phyloP scores from a whole-genome alignment of 2,888 invertebrate species.

The Tholera decimalis region DNA sequence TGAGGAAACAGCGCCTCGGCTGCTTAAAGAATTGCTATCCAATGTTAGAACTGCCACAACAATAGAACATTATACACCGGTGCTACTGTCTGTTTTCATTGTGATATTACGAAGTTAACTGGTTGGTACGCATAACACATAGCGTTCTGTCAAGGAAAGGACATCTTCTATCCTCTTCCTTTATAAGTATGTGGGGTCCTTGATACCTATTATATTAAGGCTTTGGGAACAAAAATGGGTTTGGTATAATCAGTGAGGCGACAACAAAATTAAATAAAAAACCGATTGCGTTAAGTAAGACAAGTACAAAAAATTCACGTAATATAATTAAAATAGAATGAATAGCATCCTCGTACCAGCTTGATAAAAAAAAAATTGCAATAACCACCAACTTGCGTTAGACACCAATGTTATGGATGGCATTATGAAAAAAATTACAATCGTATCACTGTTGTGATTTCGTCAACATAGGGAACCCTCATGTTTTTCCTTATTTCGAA shows the following conservation, averaged over 20 bases:
- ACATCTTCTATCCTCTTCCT: conserved; percentile 56
- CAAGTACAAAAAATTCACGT: too few relatives aligned
- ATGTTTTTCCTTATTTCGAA: too few relatives aligned
- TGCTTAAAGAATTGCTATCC: conserved; percentile 9
- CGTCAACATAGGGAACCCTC: too few relatives aligned
- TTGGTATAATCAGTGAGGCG: too few relatives aligned
- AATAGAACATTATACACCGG: background rate
- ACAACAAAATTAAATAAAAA: too few relatives aligned
- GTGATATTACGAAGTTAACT: conserved; percentile 15
- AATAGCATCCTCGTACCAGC: too few relatives aligned
- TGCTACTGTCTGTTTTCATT: conserved; percentile 15
- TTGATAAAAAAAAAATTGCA: background rate
- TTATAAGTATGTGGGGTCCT: conserved; percentile 20
- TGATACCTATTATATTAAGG: conserved; percentile 28
- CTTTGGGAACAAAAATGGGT: background rate
- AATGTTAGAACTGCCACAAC: background rate
- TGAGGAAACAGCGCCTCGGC: too few relatives aligned
- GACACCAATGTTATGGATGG: background rate
- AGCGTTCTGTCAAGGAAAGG: conserved; percentile 34
- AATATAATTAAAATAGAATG: too few relatives aligned
- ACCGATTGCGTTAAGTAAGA: too few relatives aligned
- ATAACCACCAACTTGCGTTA: background rate
- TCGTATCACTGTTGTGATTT: background rate
- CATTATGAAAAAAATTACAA: conserved; percentile 15
- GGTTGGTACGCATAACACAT: conserved; percentile 38